Evolutionary conservation across 1,140 invertebrate species (phyloP).

Genomic region (Acyrthosiphon pisum): DNA sequence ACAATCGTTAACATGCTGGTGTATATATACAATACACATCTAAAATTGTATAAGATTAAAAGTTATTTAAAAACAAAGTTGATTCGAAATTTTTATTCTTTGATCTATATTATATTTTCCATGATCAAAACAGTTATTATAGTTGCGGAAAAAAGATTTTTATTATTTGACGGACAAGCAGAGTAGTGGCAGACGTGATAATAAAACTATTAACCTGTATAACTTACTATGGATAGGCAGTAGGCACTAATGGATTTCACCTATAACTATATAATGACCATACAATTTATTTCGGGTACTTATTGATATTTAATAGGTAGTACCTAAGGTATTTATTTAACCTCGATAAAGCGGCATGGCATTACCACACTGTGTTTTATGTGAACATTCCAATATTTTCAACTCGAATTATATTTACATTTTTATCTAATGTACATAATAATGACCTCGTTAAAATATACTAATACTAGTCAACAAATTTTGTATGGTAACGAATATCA

Average conservation of each 20-base stretch:
- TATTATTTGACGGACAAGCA: no score
- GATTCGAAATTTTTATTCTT: no score
- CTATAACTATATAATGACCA: not conserved
- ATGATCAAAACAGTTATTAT: no score
- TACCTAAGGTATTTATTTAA: conserved; percentile 15
- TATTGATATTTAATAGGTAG: conserved; percentile 18
- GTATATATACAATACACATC: no score
- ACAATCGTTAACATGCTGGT: no score
- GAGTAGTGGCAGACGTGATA: not conserved
- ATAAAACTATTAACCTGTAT: not conserved
- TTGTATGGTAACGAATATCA: not conserved
- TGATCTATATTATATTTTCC: no score
- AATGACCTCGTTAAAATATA: not conserved
- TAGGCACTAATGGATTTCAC: not conserved
- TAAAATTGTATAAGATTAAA: no score
- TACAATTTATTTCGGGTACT: not conserved
- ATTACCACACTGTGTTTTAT: conserved; percentile 12
- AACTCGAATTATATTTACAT: conserved; percentile 10
- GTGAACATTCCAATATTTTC: not conserved
- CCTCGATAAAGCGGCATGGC: not conserved
- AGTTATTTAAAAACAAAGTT: no score
- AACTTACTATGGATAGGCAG: not conserved
- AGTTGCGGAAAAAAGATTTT: no score
- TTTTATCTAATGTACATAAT: not conserved
- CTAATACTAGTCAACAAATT: not conserved